A percentile compares a stretch with the other conserved stretches of the same genome.
Evolutionary conservation across 2,888 invertebrate genomes (phyloP).

Genomic region (Agrilus mali): DNA sequence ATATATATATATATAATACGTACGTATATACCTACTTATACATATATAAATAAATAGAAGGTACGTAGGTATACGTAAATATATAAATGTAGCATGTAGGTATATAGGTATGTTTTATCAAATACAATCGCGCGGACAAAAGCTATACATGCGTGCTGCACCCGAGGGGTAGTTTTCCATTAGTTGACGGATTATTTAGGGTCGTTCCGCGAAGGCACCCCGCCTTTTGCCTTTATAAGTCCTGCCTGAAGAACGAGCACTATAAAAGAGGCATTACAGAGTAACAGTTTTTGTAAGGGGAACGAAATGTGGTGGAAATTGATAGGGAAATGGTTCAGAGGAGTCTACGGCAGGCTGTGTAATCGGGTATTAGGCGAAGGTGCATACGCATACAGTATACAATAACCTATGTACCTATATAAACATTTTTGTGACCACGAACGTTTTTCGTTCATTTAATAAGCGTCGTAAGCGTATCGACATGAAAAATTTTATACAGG

Average conservation of each 20-base stretch:
- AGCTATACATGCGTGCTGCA: slow-evolving; percentile 10
- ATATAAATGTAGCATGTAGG: too few species aligned
- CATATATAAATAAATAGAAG: too few species aligned
- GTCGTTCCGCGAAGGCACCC: slow-evolving; percentile 28
- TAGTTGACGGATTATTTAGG: slow-evolving; percentile 25
- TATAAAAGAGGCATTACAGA: slow-evolving; percentile 21
- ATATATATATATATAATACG: too few species aligned
- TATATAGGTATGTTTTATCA: slow-evolving; percentile 9
- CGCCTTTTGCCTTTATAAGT: slow-evolving; percentile 23
- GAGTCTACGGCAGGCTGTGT: not conserved
- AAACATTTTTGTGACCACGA: too few species aligned
- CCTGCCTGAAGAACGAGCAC: slow-evolving; percentile 13
- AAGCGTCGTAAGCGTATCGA: too few species aligned
- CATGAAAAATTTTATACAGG: too few species aligned
- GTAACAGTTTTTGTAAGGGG: slow-evolving; percentile 17
- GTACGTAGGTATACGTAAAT: not conserved
- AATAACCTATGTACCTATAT: too few species aligned
- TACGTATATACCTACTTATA: too few species aligned
- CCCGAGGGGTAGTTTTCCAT: slow-evolving; percentile 23
- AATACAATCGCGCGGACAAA: slow-evolving; percentile 12
- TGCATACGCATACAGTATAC: too few species aligned
- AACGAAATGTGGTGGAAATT: slow-evolving; percentile 16
- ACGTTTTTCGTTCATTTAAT: too few species aligned
- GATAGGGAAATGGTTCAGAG: slow-evolving; percentile 11
- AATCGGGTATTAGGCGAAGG: too few species aligned